phyloP scores from a whole-genome alignment of 2,888 invertebrate genomes.

The Dryomyza anilis region DNA sequence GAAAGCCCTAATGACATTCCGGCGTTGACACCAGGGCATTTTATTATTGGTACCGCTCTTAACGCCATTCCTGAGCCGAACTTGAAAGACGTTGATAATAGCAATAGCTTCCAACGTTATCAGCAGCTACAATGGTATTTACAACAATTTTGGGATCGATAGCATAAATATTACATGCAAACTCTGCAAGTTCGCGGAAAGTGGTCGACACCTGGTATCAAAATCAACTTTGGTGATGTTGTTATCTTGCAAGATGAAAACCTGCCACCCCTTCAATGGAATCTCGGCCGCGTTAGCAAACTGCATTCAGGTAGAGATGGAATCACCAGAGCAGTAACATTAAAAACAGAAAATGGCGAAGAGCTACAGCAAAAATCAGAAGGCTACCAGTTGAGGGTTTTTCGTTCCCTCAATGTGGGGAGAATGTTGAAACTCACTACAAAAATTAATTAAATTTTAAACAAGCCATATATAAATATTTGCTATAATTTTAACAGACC shows the following conservation, averaged over 20 bases:
- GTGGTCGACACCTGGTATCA: slow-evolving; percentile 6
- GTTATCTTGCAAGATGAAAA: slow-evolving; percentile 23
- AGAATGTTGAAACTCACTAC: background rate
- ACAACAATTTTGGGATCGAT: slow-evolving; percentile 29
- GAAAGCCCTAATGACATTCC: slow-evolving; percentile 25
- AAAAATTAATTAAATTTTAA: too few species aligned
- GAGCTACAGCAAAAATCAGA: slow-evolving; percentile 20
- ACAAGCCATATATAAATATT: too few species aligned
- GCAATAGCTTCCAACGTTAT: slow-evolving; percentile 26
- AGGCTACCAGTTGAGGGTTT: slow-evolving; percentile 10
- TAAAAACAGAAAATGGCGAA: slow-evolving; percentile 22
- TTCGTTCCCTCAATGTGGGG: background rate
- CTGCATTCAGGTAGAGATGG: slow-evolving; percentile 8
- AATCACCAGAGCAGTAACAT: slow-evolving; percentile 6
- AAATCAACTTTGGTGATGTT: slow-evolving; percentile 16
- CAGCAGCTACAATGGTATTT: slow-evolving; percentile 24
- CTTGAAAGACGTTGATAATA: slow-evolving; percentile 7
- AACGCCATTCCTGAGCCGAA: slow-evolving; percentile 28
- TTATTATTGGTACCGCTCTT: slow-evolving; percentile 30
- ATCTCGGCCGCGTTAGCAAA: slow-evolving; percentile 16
- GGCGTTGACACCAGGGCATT: slow-evolving; percentile 32
- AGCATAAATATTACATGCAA: slow-evolving; percentile 25
- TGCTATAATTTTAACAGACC: too few species aligned
- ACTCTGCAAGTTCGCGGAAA: slow-evolving; percentile 15
- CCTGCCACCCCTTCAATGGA: slow-evolving; percentile 13